Evolutionary conservation across 2,888 invertebrate species (phyloP), one percentile per base, ranked within the genome.

Genomic region (Eulithis prunata): DNA sequence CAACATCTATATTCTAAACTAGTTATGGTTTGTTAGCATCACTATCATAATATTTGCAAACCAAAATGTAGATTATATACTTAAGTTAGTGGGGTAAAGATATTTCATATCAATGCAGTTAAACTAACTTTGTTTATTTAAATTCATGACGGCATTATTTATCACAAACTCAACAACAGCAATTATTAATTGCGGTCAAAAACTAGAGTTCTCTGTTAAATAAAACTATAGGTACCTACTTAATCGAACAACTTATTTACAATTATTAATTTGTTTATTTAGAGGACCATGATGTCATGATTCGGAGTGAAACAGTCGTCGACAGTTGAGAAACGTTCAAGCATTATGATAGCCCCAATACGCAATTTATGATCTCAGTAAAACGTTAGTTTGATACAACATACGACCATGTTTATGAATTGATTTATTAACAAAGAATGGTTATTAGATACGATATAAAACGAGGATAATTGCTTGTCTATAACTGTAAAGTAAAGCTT

Each of bases 401-500:
- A 62, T 64, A 72, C 66, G 43, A 64, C 64, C 62, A 63, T 68
- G 70, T 73, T 73, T 66, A 66, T 55, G 47, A 60, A 63, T 38
- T 72, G 68, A 71, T 74, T 71, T 74, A 74, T 69, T 64, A 58
- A 64, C 51, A 69, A 65, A 72, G 64, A 66, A 58, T 64, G 38
- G 62, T 64, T 71, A 71, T 71, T 69, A 69, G 67, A 68, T 67
- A 66, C 67, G 66, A 72, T 68, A 75, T 69, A 68, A 72, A 72
- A 71, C 64, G 62, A 72, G 67, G 72, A 72, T 74, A 72, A 74
- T 72, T 66, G 70, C 71, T 68, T 55, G 68, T 64, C 65, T 66
- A 62, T 75, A 77, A 77, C 77, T 73, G 77, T 77, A 73, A 69
- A 66, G 65, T 62, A 70, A 69, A 62, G 66, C 69, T 73, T 64